phyloP scores from a whole-genome alignment of 2,888 invertebrate genomes.

The Eubasilissa splendida region DNA sequence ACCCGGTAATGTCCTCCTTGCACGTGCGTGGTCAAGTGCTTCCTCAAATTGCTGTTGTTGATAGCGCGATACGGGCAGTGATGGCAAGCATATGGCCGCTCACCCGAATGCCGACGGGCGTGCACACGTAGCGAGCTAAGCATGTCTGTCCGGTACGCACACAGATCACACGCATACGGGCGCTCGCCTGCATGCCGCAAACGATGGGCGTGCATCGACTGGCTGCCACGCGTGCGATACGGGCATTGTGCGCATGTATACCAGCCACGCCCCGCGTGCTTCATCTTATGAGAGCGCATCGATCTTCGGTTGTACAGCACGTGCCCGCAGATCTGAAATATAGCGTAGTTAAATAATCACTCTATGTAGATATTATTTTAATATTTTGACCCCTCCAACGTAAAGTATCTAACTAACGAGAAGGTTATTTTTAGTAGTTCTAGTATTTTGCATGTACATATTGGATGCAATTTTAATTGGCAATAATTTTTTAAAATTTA shows the following conservation, averaged over 20 bases:
- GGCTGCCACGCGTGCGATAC: slow-evolving; percentile 33
- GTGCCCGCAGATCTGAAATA: not conserved
- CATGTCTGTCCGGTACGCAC: slow-evolving; percentile 40
- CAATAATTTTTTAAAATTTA: too few relatives aligned
- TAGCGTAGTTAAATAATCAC: too few relatives aligned
- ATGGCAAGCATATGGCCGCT: slow-evolving; percentile 41
- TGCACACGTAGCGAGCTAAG: slow-evolving; percentile 40
- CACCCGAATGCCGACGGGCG: slow-evolving; percentile 35
- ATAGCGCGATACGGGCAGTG: slow-evolving; percentile 36
- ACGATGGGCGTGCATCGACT: slow-evolving; percentile 40
- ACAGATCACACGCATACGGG: slow-evolving; percentile 31
- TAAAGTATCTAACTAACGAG: too few relatives aligned
- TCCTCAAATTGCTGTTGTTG: slow-evolving; percentile 35
- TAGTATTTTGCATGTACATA: too few relatives aligned
- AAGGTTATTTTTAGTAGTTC: too few relatives aligned
- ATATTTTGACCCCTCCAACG: too few relatives aligned
- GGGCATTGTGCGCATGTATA: slow-evolving; percentile 44
- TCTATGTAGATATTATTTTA: too few relatives aligned
- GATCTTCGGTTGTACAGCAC: too few relatives aligned
- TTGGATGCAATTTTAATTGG: too few relatives aligned
- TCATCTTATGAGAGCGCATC: slow-evolving; percentile 27
- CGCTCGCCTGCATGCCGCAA: slow-evolving; percentile 42
- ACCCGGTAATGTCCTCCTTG: slow-evolving; percentile 3
- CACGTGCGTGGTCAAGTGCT: slow-evolving; percentile 40
- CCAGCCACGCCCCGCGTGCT: slow-evolving; percentile 34